These are phyloP conservation scores for Catocala sponsa DNA, from an alignment of 2,888 invertebrate species.

Conservation along the genomic window DNA sequence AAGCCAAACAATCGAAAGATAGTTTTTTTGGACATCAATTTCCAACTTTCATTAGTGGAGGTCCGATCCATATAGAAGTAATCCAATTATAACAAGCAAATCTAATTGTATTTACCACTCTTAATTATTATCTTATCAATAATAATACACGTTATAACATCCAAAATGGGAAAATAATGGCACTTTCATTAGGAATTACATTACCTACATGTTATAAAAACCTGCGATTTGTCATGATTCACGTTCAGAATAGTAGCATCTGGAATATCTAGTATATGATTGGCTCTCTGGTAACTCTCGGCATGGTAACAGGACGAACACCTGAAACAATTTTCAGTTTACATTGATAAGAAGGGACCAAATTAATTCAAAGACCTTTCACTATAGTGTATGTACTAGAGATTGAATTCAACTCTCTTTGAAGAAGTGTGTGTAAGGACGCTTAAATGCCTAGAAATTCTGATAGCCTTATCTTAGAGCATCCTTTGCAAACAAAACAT, in stretches of 20 bases:
- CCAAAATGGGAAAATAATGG: too few species aligned
- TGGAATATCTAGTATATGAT: slow-evolving; percentile 87
- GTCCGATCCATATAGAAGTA: too few species aligned
- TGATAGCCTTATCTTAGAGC: not conserved
- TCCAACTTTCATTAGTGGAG: too few species aligned
- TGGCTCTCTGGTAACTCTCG: slow-evolving; percentile 88
- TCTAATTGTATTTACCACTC: too few species aligned
- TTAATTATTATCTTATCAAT: too few species aligned
- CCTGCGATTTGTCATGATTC: slow-evolving; percentile 60
- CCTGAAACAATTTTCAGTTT: slow-evolving; percentile 62
- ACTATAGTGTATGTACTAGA: not conserved
- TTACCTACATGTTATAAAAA: slow-evolving; percentile 79
- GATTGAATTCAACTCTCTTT: slow-evolving; percentile 22
- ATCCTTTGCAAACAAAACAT: too few species aligned
- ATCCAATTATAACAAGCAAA: too few species aligned
- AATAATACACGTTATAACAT: too few species aligned
- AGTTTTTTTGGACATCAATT: too few species aligned
- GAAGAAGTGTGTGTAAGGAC: not conserved
- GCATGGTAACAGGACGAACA: slow-evolving; percentile 89
- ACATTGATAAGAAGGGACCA: not conserved
- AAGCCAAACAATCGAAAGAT: too few species aligned
- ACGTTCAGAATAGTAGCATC: slow-evolving; percentile 73
- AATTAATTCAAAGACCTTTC: slow-evolving; percentile 1
- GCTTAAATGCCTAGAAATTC: not conserved
- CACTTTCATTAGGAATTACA: too few species aligned